phyloP scores from a whole-genome alignment of 2,113 vertebrate genomes.

The Pluvianellus socialis region DNA sequence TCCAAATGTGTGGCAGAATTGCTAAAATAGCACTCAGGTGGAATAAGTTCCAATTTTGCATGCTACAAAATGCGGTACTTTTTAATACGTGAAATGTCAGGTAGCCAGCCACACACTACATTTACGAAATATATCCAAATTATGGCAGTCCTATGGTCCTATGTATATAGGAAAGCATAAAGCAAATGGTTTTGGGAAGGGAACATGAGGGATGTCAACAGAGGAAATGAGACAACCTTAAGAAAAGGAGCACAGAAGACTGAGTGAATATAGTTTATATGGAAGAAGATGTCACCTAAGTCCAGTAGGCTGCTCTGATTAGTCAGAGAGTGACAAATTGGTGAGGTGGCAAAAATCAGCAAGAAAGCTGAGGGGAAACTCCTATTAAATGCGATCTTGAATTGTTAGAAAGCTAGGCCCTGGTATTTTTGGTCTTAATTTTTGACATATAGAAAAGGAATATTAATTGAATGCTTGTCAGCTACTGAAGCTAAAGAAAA shows the following conservation, averaged over 20 bases:
- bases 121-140: not conserved
- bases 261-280: not conserved
- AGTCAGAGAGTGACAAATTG: not conserved
- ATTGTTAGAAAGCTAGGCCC: not conserved
- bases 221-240: not conserved
- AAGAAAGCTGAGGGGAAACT: not conserved
- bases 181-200: not conserved
- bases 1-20: not conserved
- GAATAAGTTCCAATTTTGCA: not conserved
- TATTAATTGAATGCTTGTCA: not conserved
- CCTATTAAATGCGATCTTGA: not conserved
- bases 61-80: not conserved
- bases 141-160: not conserved
- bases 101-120: not conserved
- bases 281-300: not conserved
- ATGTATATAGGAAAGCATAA: not conserved
- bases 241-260: not conserved
- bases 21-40: not conserved
- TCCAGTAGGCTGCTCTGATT: not conserved
- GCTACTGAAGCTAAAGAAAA: not conserved
- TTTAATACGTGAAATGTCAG: not conserved
- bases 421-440: not conserved
- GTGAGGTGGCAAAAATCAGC: not conserved
- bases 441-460: not conserved
- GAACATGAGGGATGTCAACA: not conserved